Base-by-base conservation (phyloP, 2,888 invertebrate species). In the Nemotelus pantherinus region DNA sequence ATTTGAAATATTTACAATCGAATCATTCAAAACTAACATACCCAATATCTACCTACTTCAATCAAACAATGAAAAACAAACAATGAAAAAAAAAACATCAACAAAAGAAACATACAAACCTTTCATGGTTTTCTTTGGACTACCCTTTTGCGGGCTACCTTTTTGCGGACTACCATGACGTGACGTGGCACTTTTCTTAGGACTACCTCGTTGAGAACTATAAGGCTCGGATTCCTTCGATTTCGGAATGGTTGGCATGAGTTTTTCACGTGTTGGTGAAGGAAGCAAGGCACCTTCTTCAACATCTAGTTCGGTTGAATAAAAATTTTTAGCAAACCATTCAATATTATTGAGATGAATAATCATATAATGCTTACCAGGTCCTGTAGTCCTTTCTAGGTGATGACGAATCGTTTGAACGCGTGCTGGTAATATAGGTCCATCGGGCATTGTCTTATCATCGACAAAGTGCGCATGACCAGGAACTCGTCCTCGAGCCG, bases 251-350 rank as follows among this genome's bases (percentile, higher is more conserved):
- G 91, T 91, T 81, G 92, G 92, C 89, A 92, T 92, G 83, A 92
- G 86, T 85, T 92, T 92, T 85, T 92, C 92, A 82, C 92, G 89
- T 82, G 92, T 92, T 80, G 92, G 92, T 83, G 92, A 92, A 82
- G 90, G 90, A 85, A 92, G 87, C 82, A 92, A 88, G 82, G 91
- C 90, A 80, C 92, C 92, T 84, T 92, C 92, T 81, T 90, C 90
- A 88, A 86, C 85, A 83, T 87, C 87, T 90, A 85, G 85, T 41
- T 53, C 5, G 25, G 41, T 63, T 39, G 9, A 41, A 63, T 25
- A 1, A 1, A 65, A 71, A 58, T 65, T 47, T 6, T 43, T 77
- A 79, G 67, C 77, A 68, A 57, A 7, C 60, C 39, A 2, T 50
- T 41, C 3, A 64, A 60, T 6, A 60, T 7, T 65, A 64, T 7